A percentile compares a stretch with the other conserved stretches of the same genome.
Conservation (phyloP, 1,140 invertebrate species). For the Cepaea nemoralis region DNA sequence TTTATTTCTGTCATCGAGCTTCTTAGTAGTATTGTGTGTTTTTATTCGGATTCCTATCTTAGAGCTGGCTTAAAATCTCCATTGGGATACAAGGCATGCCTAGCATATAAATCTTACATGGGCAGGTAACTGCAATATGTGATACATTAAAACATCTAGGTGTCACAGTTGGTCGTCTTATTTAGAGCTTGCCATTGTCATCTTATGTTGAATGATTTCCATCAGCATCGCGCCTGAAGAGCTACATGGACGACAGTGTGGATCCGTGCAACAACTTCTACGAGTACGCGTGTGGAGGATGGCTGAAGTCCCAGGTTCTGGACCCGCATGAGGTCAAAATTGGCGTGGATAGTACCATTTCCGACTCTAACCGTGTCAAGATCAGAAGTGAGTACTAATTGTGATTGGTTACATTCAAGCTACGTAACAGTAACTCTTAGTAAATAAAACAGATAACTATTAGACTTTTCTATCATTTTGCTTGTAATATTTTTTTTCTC, state of each 20-base stretch:
- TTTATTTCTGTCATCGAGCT: no score
- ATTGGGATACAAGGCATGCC: no score
- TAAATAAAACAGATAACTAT: no score
- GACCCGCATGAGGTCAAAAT: neutral
- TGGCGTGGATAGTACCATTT: neutral
- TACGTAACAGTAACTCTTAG: no score
- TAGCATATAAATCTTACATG: no score
- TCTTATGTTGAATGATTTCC: no score
- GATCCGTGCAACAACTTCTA: conserved; percentile 84
- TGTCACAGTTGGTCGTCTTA: neutral
- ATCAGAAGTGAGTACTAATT: neutral
- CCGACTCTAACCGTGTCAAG: neutral
- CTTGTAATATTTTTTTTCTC: no score
- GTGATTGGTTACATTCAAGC: neutral
- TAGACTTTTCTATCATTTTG: no score
- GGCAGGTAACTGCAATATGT: neutral
- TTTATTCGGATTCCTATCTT: neutral
- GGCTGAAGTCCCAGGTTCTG: conserved; percentile 48
- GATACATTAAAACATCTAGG: neutral
- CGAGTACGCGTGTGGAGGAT: conserved; percentile 84
- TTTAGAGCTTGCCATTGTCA: neutral
- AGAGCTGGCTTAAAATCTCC: neutral
- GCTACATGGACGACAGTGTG: conserved; percentile 72
- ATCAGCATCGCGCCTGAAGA: conserved; percentile 42
- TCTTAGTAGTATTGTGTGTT: no score